These are phyloP conservation scores for Halyomorpha halys DNA, from an alignment of 1,140 invertebrate species.

Conservation along the genomic window DNA sequence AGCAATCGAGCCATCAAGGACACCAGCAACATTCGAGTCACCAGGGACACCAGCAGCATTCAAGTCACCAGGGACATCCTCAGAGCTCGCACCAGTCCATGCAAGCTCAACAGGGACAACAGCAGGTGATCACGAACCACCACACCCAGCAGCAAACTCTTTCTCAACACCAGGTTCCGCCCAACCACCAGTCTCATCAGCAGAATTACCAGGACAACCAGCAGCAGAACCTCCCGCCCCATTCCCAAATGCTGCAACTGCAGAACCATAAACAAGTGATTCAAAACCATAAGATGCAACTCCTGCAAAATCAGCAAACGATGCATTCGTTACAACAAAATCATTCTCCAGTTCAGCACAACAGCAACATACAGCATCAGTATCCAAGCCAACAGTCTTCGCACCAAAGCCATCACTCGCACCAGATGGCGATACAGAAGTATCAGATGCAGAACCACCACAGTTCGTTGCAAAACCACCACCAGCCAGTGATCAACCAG, in stretches of 20 bases:
- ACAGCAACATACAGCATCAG: background rate
- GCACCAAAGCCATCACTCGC: background rate
- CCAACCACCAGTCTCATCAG: slow-evolving; percentile 17
- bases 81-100: background rate
- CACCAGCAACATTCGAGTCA: background rate
- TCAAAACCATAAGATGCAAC: background rate
- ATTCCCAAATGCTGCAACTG: slow-evolving; percentile 22
- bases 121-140: slow-evolving; percentile 12
- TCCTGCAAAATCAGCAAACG: slow-evolving; percentile 10
- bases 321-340: slow-evolving; percentile 11
- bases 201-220: slow-evolving; percentile 20
- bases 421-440: background rate
- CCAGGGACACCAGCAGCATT: background rate
- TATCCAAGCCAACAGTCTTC: background rate
- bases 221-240: background rate
- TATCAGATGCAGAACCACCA: slow-evolving; percentile 6
- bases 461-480: slow-evolving; percentile 1
- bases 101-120: slow-evolving; percentile 4
- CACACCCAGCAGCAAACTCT: slow-evolving; percentile 14
- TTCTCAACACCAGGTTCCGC: slow-evolving; percentile 6
- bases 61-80: background rate
- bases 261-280: slow-evolving; percentile 29
- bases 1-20: background rate
- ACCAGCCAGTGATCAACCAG: slow-evolving; percentile 1
- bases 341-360: background rate